Conservation (phyloP, 1,140 invertebrate genomes). For the Zaprionus tsacasi region DNA sequence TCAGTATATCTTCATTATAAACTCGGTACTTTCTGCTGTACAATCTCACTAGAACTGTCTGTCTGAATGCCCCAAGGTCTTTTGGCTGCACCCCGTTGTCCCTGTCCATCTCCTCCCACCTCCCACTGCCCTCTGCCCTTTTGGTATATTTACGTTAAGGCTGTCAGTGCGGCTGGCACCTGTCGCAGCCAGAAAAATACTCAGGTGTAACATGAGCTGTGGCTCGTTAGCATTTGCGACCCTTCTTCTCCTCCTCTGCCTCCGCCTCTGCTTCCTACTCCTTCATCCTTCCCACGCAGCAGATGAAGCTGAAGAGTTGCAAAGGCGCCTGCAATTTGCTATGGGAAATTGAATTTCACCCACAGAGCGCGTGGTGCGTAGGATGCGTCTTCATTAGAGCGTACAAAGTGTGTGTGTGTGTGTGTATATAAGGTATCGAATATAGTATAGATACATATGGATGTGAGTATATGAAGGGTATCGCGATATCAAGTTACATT, state of each 20-base stretch:
- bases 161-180: conserved; percentile 40
- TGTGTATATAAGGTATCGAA: not conserved
- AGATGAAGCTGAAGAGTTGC: conserved; percentile 13
- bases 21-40: not conserved
- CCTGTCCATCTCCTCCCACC: not conserved
- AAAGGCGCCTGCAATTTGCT: conserved; percentile 42
- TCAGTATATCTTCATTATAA: not conserved
- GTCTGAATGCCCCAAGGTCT: conserved; percentile 7
- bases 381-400: conserved; percentile 18
- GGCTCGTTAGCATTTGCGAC: conserved; percentile 47
- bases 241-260: not conserved
- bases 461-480: not conserved
- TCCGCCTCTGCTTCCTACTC: too few species aligned
- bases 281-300: not conserved
- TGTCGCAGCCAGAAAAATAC: conserved; percentile 22
- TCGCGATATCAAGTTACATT: conserved; percentile 10
- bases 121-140: not conserved
- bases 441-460: not conserved
- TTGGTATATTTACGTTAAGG: conserved; percentile 31
- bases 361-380: conserved; percentile 13
- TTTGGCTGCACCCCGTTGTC: not conserved
- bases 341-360: conserved; percentile 49
- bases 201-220: conserved; percentile 53
- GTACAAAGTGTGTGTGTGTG: not conserved
- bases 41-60: not conserved